A percentile compares a stretch with the other conserved stretches of the same genome.
These are phyloP conservation scores for Julus scanicus DNA, from an alignment of 2,888 invertebrate species.

Conservation along the genomic window DNA sequence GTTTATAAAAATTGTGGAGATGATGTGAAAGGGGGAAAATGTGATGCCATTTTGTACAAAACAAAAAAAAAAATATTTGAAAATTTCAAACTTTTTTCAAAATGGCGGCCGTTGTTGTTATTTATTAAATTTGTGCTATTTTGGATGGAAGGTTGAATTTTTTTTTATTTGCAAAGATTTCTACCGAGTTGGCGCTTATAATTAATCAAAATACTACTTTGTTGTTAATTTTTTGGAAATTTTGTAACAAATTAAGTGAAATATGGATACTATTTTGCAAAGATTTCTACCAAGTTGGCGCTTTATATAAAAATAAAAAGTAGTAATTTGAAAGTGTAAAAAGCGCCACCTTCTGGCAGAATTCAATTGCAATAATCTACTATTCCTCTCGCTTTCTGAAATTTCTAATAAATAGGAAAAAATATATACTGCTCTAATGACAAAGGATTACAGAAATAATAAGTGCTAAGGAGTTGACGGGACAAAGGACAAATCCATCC, in stretches of 20 bases:
- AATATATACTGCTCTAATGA: not conserved
- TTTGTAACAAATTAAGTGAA: no score
- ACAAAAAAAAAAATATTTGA: not conserved
- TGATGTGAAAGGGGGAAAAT: not conserved
- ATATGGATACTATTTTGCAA: no score
- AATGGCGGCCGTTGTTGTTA: constrained; percentile 5
- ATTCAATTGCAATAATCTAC: constrained; percentile 19
- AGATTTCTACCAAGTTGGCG: not conserved
- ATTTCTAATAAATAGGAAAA: constrained; percentile 13
- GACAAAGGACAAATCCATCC: constrained; percentile 18
- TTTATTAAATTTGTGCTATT: not conserved
- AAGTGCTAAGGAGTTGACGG: constrained; percentile 9
- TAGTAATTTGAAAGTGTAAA: no score
- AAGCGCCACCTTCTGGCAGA: not conserved
- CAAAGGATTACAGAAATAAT: constrained; percentile 19
- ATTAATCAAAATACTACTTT: no score
- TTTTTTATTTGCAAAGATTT: no score
- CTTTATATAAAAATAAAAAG: no score
- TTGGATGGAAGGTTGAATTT: not conserved
- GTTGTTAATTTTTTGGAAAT: no score
- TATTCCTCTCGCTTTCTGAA: constrained; percentile 19
- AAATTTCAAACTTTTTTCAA: not conserved
- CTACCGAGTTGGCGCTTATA: no score
- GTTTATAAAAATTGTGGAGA: not conserved
- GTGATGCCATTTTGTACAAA: not conserved